Conservation (phyloP, 2,888 invertebrate species). For the Julus scandinavius region DNA sequence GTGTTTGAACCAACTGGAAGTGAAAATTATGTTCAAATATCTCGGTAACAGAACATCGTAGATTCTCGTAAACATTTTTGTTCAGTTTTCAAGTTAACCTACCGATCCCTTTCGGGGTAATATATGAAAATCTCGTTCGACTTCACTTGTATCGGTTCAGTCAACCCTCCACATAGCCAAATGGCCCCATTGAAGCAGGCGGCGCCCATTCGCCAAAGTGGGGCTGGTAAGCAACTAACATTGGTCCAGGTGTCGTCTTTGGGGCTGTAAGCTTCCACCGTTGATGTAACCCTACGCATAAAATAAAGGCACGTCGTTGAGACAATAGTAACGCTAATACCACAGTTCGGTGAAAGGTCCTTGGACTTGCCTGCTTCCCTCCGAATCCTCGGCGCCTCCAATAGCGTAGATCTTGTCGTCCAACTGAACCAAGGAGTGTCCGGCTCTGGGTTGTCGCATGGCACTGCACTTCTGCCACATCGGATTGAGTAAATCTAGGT, state of each 20-base stretch:
- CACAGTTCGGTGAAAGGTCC: neutral
- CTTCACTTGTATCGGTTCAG: neutral
- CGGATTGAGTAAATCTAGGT: neutral
- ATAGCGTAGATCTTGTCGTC: constrained; percentile 4
- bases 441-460: constrained; percentile 32
- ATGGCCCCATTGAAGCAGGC: neutral
- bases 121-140: neutral
- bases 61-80: no score
- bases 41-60: no score
- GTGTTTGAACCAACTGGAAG: constrained; percentile 37
- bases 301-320: neutral
- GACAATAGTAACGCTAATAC: neutral
- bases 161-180: constrained; percentile 36
- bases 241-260: neutral
- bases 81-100: neutral
- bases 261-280: constrained; percentile 1
- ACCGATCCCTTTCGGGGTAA: neutral
- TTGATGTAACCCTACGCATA: neutral
- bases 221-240: neutral
- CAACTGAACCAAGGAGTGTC: neutral
- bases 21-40: neutral
- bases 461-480: neutral
- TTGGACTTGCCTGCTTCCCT: constrained; percentile 26
- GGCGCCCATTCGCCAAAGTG: constrained; percentile 25
- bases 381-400: neutral